phyloP scores from a whole-genome alignment of 1,140 invertebrate genomes.

The Pseudomyrmex flavicornis region DNA sequence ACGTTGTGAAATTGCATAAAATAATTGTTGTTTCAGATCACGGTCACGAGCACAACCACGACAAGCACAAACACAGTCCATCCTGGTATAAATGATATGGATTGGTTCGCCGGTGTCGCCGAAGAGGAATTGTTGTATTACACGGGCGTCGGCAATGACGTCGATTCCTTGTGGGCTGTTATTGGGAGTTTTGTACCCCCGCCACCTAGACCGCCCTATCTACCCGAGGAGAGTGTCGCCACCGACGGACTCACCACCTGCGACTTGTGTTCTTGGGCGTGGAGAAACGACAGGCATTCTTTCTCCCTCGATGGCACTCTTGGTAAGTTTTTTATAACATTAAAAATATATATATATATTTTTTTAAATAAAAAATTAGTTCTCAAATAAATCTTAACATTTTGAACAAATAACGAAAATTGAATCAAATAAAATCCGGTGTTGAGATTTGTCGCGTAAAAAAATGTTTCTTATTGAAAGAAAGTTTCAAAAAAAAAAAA shows the following conservation, averaged over 20 bases:
- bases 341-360: neutral
- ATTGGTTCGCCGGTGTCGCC: slow-evolving; percentile 86
- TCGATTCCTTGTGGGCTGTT: slow-evolving; percentile 88
- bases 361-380: too few relatives aligned
- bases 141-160: slow-evolving; percentile 86
- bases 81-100: slow-evolving; percentile 85
- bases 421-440: too few relatives aligned
- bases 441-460: too few relatives aligned
- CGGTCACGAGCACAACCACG: slow-evolving; percentile 79
- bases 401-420: too few relatives aligned
- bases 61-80: slow-evolving; percentile 81
- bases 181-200: slow-evolving; percentile 88
- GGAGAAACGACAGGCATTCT: slow-evolving; percentile 84
- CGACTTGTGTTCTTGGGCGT: slow-evolving; percentile 90
- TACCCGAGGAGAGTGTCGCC: slow-evolving; percentile 86
- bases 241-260: slow-evolving; percentile 90
- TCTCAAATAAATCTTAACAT: too few relatives aligned
- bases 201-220: slow-evolving; percentile 88
- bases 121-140: slow-evolving; percentile 87
- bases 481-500: neutral
- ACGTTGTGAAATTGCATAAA: neutral
- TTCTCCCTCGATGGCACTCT: slow-evolving; percentile 84
- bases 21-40: slow-evolving; percentile 75
- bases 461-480: too few relatives aligned
- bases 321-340: slow-evolving; percentile 74